Evolutionary conservation across 2,888 invertebrate genomes (phyloP), one percentile per base, ranked within the genome.

Genomic region (Hyppa rectilinea): DNA sequence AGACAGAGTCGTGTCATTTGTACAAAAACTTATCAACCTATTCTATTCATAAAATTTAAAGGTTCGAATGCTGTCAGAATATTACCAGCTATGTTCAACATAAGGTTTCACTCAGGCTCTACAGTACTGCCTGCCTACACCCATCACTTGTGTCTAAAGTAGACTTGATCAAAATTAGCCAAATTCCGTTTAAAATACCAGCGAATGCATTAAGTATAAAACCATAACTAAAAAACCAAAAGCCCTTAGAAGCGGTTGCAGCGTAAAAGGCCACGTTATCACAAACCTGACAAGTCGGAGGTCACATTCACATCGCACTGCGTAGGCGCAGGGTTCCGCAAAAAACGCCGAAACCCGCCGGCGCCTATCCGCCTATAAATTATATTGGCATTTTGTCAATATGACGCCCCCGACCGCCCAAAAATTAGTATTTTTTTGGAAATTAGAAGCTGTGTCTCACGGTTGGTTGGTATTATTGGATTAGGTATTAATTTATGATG

Each of bases 301-400:
- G 87, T 87, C 87, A 86, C 79, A 81, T 80, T 87, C 82, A 56
- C 71, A 69, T 88, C 87, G 72, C 73, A 71, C 66, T 53, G 53
- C 68, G 69, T 78, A 17, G 72, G 77, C 69, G 81, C 58, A 71
- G 61, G 78, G 60, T 53, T 65, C 47, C 79, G 80, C 81, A 92
- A 91, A 92, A 90, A 89, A 85, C 63, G 66, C 77, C 66, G 81
- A 76, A 82, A 80, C 85, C 78, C 75, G 78, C 81, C 70, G 78
- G 79, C 94, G 94, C 95, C 94, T 85, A 60, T 26, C 83, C 81
- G 87, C 91, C 91, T 90, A 94, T 95, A 95, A 94, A 94, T 95
- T 86, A 94, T 87, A 90, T 92, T 89, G 90, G 89, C 93, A 87
- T 89, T 89, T 89, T 92, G 94, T 94, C 94, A 94, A 92, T 92